Base-by-base conservation (phyloP, 1,140 invertebrate genomes). In the Anastrepha obliqua region DNA sequence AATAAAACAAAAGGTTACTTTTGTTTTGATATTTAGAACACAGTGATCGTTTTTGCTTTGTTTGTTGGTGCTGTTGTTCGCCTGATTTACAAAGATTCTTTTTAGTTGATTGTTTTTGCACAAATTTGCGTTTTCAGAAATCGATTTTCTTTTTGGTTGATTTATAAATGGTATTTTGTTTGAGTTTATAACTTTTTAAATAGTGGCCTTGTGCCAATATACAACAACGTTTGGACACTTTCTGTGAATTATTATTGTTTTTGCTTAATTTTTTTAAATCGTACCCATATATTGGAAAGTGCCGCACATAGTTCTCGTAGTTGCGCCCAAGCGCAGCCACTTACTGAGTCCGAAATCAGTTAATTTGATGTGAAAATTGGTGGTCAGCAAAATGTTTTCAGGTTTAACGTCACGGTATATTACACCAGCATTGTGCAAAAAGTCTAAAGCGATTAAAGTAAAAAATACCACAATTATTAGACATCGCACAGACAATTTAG, bases 291-390 rank as follows among this genome's bases (percentile, higher is more conserved):
- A 99, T 93, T 97, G 96, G 62, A 97, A 95, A 58, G 98, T 98
- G 89, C 98, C 98, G 94, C 98, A 99, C 89, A 99, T 95, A 4
- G 98, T 99, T 65, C 94, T 95, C 0, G 98, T 98, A 88, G 95
- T 95, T 67, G 95, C 94, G 29, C 96, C 96, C 86, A 95, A 94
- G 62, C 95, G 94, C 62, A 98, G 94, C 97, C 97, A 98, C 95
- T 98, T 99, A 87, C 98, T 97, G 59, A 99, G 94, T n/a, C 98
- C 98, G 94, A 99, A 99, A 93, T 99, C 98, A 85, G 97, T 97
- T 17, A 99, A 91, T 90, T 97, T 95, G 42, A 97, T 95, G 93
- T 98, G 97, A 70, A 96, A 96, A 87, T 96, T 94, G 13, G 94
- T 91, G 91, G 98, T 97, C 87, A 98, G 94, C n/a, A 99, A 93